A percentile compares a stretch with the other conserved stretches of the same genome.
Evolutionary conservation across 2,888 invertebrate species (phyloP).

Genomic region (Trichopria drosophilae): DNA sequence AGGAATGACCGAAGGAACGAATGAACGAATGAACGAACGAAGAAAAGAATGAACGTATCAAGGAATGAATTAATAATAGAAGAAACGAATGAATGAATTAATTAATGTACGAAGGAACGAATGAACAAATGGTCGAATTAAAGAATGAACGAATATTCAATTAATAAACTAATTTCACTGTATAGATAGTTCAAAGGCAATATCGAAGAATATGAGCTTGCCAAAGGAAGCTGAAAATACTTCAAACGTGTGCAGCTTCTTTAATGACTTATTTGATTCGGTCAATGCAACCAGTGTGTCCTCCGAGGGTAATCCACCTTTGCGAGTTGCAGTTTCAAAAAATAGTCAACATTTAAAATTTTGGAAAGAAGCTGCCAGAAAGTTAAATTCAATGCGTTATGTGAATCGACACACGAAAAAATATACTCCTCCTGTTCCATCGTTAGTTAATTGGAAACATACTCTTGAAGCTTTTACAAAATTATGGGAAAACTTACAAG

Average conservation of each 20-base stretch:
- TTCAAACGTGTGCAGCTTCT: not conserved
- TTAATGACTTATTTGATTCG: conserved; percentile 9
- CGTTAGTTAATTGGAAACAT: conserved; percentile 12
- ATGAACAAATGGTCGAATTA: no score
- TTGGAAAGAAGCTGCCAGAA: conserved; percentile 1
- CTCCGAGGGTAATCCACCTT: not conserved
- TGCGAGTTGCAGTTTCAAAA: not conserved
- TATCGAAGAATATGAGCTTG: no score
- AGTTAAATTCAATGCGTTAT: not conserved
- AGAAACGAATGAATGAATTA: no score
- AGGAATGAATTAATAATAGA: no score
- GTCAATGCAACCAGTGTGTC: conserved; percentile 1
- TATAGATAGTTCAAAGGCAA: no score
- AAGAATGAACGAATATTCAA: no score
- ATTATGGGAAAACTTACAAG: conserved; percentile 4
- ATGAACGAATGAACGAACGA: no score
- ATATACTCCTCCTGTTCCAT: not conserved
- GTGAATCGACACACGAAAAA: not conserved
- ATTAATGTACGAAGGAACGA: no score
- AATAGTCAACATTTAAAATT: not conserved
- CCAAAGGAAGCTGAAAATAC: conserved; percentile 8
- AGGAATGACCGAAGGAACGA: no score
- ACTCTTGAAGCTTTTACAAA: conserved; percentile 5
- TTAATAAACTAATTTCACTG: no score
- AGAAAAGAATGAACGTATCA: no score